Evolutionary conservation across 37 sponge, comb jelly and placozoan genomes (phyloP).

Genomic region (Chondrosia reniformis): DNA sequence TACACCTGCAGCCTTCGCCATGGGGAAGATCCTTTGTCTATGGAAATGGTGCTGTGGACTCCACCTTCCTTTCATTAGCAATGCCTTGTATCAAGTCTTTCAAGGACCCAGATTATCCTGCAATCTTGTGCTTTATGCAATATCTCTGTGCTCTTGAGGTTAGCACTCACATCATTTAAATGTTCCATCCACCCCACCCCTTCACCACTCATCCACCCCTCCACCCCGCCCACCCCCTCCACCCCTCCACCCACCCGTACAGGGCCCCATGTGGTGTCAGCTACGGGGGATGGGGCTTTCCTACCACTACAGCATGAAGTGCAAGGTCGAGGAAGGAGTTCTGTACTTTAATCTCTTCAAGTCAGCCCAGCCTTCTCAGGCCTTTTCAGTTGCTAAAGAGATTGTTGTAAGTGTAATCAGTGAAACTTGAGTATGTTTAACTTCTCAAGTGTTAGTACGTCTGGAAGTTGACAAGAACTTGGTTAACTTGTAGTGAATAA

Average conservation of each 20-base stretch:
- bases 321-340: constrained; percentile 47
- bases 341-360: constrained; percentile 60
- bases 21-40: constrained; percentile 34
- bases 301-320: constrained; percentile 81
- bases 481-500: background rate
- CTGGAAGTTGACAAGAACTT: background rate
- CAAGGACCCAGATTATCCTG: constrained; percentile 63
- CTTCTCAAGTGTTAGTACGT: background rate
- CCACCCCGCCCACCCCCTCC: background rate
- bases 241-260: background rate
- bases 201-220: background rate
- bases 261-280: constrained; percentile 98
- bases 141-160: constrained; percentile 85
- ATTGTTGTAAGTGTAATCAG: constrained; percentile 51
- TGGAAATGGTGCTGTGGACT: constrained; percentile 79
- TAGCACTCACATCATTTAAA: background rate
- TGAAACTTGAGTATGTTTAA: background rate
- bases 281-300: constrained; percentile 91
- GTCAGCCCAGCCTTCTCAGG: constrained; percentile 75
- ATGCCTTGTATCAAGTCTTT: constrained; percentile 36
- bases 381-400: constrained; percentile 69
- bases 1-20: background rate
- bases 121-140: constrained; percentile 76
- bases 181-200: background rate
- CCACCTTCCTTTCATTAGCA: constrained; percentile 69